Conservation (phyloP, 2,797 vertebrate species). For the Enteromius treurensis region DNA sequence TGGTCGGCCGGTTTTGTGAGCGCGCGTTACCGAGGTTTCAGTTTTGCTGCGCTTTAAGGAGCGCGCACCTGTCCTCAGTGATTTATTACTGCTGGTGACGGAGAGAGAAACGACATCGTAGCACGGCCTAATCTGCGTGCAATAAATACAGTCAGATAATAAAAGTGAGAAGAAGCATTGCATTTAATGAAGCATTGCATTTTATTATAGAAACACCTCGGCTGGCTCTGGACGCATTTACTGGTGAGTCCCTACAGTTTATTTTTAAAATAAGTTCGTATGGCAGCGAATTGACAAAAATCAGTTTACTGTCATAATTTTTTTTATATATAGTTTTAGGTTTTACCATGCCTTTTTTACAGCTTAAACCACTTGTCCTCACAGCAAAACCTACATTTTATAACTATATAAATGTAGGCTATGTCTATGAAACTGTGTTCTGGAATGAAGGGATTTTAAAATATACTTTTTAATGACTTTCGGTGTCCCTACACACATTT, state of each 20-base stretch:
- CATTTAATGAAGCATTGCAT: background rate
- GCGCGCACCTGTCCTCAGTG: constrained; percentile 52
- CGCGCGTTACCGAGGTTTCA: constrained; percentile 51
- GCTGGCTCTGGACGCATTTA: constrained; percentile 1
- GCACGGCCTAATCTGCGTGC: background rate
- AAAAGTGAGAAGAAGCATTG: background rate
- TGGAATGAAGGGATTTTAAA: background rate
- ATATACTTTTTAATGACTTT: background rate
- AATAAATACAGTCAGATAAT: background rate
- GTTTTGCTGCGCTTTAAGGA: constrained; percentile 45
- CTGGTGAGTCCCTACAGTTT: constrained; percentile 13
- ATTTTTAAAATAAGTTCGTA: background rate
- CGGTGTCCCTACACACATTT: background rate
- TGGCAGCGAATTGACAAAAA: background rate
- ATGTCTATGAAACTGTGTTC: background rate
- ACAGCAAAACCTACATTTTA: background rate
- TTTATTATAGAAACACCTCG: background rate
- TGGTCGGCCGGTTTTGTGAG: constrained; percentile 48
- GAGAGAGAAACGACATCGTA: background rate
- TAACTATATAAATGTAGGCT: background rate
- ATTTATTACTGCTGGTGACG: constrained; percentile 54
- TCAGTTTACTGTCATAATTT: background rate
- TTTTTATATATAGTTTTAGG: background rate
- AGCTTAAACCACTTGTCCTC: background rate
- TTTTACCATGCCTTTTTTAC: background rate